A percentile compares a stretch with the other conserved stretches of the same genome.
phyloP scores from a whole-genome alignment of 2,113 vertebrate species.

The Heterochromis multidens region DNA sequence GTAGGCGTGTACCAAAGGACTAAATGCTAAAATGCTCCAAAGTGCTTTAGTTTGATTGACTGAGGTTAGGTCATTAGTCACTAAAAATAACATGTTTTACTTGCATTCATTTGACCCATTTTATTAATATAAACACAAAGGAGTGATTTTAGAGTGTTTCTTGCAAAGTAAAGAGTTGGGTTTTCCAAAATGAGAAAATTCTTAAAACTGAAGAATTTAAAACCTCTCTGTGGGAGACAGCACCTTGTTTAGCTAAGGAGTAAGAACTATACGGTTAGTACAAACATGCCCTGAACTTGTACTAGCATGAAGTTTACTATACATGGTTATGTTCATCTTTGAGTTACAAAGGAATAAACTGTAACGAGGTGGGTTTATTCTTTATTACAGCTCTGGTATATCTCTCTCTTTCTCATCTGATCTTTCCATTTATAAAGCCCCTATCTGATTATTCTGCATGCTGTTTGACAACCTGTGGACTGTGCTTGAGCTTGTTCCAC shows the following conservation, averaged over 20 bases:
- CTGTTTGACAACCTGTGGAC: background rate
- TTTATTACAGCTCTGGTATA: background rate
- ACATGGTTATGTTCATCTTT: conserved; percentile 24
- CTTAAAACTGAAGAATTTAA: background rate
- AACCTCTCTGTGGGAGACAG: background rate
- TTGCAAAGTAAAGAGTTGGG: background rate
- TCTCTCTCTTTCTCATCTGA: background rate
- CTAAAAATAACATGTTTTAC: background rate
- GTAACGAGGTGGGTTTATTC: background rate
- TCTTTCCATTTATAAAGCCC: background rate
- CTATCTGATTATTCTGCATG: background rate
- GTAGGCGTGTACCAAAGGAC: background rate
- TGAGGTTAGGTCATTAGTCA: background rate
- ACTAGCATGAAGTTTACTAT: conserved; percentile 5
- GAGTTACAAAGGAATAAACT: conserved; percentile 13
- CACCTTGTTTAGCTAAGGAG: background rate
- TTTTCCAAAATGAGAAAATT: background rate
- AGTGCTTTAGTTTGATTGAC: background rate
- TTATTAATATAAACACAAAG: background rate
- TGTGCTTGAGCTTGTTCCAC: background rate
- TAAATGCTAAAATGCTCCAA: background rate
- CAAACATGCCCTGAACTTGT: background rate
- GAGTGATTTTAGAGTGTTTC: background rate
- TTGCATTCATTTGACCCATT: background rate
- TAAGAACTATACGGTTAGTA: background rate